Conservation (phyloP, 2,113 vertebrate genomes). For the Furnarius figulus region DNA sequence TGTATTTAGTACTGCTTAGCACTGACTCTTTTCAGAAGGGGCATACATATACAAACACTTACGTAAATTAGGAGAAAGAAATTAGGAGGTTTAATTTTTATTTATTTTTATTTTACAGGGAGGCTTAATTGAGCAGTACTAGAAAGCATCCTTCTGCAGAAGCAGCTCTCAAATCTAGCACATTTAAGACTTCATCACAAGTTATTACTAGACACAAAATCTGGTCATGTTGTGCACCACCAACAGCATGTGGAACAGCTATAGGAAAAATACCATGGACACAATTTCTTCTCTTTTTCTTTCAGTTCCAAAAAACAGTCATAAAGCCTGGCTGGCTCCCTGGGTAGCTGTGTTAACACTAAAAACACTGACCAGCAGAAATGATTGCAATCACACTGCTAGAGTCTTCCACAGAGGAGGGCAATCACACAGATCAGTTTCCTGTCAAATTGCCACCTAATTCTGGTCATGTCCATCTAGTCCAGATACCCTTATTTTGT, state of each 20-base stretch:
- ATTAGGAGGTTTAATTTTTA: too few species aligned
- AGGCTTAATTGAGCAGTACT: background rate
- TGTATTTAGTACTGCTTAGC: background rate
- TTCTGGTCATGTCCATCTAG: background rate
- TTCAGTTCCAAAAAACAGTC: background rate
- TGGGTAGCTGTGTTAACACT: background rate
- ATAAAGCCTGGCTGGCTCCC: background rate
- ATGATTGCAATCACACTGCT: background rate
- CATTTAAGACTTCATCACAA: background rate
- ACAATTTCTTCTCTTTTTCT: background rate
- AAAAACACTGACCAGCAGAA: slow-evolving; percentile 5
- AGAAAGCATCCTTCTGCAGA: background rate
- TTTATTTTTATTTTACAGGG: background rate
- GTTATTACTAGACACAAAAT: background rate
- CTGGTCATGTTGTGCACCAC: background rate
- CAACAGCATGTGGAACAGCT: background rate
- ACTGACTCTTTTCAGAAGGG: background rate
- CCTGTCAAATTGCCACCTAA: background rate
- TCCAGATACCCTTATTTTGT: background rate
- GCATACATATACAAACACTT: background rate
- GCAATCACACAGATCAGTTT: background rate
- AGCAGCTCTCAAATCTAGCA: background rate
- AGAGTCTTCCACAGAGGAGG: background rate
- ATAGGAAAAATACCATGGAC: background rate
- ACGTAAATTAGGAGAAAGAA: fast-evolving